phyloP scores from a whole-genome alignment of 2,797 vertebrate species.

The Phylloscopus collybita region DNA sequence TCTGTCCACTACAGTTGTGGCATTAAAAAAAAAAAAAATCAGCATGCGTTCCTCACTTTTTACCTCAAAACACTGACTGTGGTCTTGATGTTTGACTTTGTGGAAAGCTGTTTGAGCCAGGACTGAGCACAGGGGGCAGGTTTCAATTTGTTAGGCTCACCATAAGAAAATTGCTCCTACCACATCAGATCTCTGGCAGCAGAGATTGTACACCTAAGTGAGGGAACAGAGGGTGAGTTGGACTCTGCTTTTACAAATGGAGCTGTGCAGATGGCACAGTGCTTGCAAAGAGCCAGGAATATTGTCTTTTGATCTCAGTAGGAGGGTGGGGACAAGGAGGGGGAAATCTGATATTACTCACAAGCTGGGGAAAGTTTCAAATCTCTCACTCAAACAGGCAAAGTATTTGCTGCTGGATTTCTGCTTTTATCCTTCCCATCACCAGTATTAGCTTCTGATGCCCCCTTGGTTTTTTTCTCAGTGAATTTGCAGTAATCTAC shows the following conservation, averaged over 20 bases:
- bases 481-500: not conserved
- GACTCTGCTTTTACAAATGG: constrained; percentile 48
- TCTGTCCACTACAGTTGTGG: not conserved
- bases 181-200: constrained; percentile 23
- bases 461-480: not conserved
- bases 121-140: not conserved
- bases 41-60: not conserved
- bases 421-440: constrained; percentile 25
- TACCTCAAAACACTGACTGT: constrained; percentile 16
- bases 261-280: constrained; percentile 47
- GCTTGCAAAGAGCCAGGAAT: constrained; percentile 44
- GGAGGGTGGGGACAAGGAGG: constrained; percentile 55
- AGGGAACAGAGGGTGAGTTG: not conserved
- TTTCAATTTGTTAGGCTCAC: constrained; percentile 19
- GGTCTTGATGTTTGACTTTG: constrained; percentile 28
- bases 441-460: not conserved
- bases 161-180: not conserved
- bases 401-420: constrained; percentile 29
- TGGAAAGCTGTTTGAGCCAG: constrained; percentile 1
- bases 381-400: not conserved
- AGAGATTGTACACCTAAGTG: constrained; percentile 31
- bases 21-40: not conserved
- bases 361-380: constrained; percentile 57
- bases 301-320: constrained; percentile 67
- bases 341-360: constrained; percentile 53